Conservation (phyloP, 2,888 invertebrate genomes). For the Rotaria magnacalcarata region DNA sequence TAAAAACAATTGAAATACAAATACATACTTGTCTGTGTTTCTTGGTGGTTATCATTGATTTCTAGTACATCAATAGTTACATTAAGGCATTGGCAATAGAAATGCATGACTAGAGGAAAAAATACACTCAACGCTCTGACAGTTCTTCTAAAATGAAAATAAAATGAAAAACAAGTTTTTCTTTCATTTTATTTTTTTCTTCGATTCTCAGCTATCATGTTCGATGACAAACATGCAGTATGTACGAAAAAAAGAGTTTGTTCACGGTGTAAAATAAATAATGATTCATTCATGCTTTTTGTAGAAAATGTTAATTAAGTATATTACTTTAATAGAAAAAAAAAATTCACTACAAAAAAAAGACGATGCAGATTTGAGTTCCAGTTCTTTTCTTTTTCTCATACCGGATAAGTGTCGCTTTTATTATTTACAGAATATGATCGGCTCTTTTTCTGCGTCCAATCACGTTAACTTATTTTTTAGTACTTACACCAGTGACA, state of each 20-base stretch:
- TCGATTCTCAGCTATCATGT: too few species aligned
- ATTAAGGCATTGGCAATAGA: conserved; percentile 23
- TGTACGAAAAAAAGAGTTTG: too few species aligned
- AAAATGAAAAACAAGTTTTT: background rate
- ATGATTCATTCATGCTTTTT: too few species aligned
- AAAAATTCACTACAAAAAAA: background rate
- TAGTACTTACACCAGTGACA: background rate
- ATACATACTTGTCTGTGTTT: background rate
- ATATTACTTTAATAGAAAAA: background rate
- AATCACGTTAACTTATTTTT: background rate
- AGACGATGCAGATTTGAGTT: background rate
- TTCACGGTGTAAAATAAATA: too few species aligned
- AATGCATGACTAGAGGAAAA: background rate
- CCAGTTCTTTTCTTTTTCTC: background rate
- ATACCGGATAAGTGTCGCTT: background rate
- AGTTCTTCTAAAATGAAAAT: background rate
- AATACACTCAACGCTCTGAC: background rate
- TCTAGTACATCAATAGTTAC: conserved; percentile 1
- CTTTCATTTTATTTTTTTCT: too few species aligned
- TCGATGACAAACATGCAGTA: background rate
- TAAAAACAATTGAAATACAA: background rate
- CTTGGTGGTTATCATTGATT: background rate
- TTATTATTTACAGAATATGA: background rate
- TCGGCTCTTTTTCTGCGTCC: background rate
- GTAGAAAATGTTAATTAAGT: background rate